Base-by-base conservation (phyloP, 2,797 vertebrate genomes). In the Bucorvus abyssinicus region DNA sequence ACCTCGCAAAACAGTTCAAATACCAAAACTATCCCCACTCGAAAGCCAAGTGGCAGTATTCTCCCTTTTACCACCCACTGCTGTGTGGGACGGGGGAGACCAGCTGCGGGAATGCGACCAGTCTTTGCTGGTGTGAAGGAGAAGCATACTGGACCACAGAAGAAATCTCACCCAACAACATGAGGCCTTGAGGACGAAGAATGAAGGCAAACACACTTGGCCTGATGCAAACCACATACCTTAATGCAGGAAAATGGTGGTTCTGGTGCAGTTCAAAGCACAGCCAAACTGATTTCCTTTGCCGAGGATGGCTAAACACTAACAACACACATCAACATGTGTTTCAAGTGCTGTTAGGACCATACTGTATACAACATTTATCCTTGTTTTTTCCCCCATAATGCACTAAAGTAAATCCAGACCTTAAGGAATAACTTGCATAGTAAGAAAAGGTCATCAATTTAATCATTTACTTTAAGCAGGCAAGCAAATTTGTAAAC, bases 401-500 rank as follows among this genome's bases (percentile, higher is more conserved):
- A 94, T 89, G 95, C 75, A 85, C 91, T 94, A 91, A 95, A 97
- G 92, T 93, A 97, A 98, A 97, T 96, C 77, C 97, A 94, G 96
- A 97, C 97, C 96, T 95, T 96, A 96, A 95, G 80, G 93, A 95
- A 94, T 96, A 97, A 92, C 92, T 97, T 95, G 91, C 97, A 97
- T 95, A 98, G 97, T 98, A 98, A 98, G 98, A 97, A 98, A 98
- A 98, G 96, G 95, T 97, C 96, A 96, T 97, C 96, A 94, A 97
- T 98, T 98, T 98, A 98, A 98, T 98, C 95, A 97, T 97, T 97
- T 97, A 98, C 98, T 97, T 97, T 97, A 97, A 98, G 98, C 98
- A 98, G 97, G 98, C 98, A 98, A 98, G 98, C 98, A 97, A 94
- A 97, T 97, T 95, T 98, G 98, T 98, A 98, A 98, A 98, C 98